phyloP scores from a whole-genome alignment of 2,113 vertebrate genomes.

The Misgurnus anguillicaudatus region DNA sequence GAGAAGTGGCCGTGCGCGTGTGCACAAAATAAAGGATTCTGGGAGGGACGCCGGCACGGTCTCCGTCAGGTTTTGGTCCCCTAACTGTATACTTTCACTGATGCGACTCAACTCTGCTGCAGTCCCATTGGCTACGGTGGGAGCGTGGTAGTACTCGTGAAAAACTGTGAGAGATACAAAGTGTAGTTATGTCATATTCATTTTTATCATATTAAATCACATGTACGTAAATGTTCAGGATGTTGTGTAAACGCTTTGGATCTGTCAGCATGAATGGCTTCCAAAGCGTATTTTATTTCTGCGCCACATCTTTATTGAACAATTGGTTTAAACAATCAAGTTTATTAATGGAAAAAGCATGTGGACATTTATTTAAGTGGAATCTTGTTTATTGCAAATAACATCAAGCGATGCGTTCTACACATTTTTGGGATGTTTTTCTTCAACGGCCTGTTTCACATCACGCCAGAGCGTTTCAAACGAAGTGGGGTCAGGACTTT shows the following conservation, averaged over 20 bases:
- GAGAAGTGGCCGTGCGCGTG: slow-evolving; percentile 87
- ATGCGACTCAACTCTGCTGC: slow-evolving; percentile 57
- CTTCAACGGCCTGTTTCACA: slow-evolving; percentile 22
- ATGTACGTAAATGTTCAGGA: no score
- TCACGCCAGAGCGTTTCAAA: slow-evolving; percentile 11
- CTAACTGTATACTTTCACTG: slow-evolving; percentile 29
- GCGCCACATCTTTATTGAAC: slow-evolving; percentile 26
- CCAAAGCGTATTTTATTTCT: slow-evolving; percentile 5
- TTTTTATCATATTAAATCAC: no score
- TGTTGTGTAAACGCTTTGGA: background rate
- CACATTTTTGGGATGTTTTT: slow-evolving; percentile 31
- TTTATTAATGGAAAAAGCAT: slow-evolving; percentile 16
- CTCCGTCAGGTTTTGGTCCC: slow-evolving; percentile 63
- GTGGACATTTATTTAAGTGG: slow-evolving; percentile 14
- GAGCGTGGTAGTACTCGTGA: slow-evolving; percentile 83
- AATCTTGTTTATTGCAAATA: slow-evolving; percentile 24
- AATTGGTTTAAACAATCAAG: slow-evolving; percentile 30
- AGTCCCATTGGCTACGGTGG: slow-evolving; percentile 70
- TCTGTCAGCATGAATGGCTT: background rate
- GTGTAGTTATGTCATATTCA: no score
- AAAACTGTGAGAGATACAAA: slow-evolving; percentile 79
- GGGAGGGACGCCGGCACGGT: slow-evolving; percentile 54
- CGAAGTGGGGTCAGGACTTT: slow-evolving; percentile 28
- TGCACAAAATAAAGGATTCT: slow-evolving; percentile 71
- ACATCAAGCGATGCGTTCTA: background rate